These are phyloP conservation scores for Hapalemur alaotrensis DNA, from an alignment of 2,797 vertebrate species.

Conservation along the genomic window DNA sequence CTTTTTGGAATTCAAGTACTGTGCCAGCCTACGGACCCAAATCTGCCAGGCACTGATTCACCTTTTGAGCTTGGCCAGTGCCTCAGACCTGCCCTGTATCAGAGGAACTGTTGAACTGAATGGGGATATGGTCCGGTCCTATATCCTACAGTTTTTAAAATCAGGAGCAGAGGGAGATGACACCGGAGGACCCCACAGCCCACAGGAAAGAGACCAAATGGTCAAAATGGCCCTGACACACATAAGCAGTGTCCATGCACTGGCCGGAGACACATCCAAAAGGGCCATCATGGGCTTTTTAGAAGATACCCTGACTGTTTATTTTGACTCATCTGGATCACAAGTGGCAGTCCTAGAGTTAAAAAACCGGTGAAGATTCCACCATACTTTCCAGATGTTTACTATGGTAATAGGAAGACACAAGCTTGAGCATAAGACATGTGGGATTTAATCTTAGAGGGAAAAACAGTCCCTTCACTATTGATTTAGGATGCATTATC, in stretches of 20 bases:
- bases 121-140: constrained; percentile 81
- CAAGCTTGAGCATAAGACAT: background rate
- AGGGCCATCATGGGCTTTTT: constrained; percentile 84
- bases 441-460: background rate
- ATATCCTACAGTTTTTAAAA: constrained; percentile 90
- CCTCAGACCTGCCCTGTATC: constrained; percentile 87
- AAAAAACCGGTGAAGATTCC: background rate
- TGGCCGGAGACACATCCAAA: constrained; percentile 62
- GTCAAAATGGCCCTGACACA: constrained; percentile 86
- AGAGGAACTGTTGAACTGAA: constrained; percentile 80
- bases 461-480: background rate
- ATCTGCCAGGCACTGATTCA: constrained; percentile 93
- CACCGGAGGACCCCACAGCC: background rate
- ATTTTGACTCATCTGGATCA: constrained; percentile 69
- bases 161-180: constrained; percentile 81
- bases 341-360: background rate
- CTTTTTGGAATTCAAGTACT: constrained; percentile 97
- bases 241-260: constrained; percentile 79
- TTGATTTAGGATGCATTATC: constrained; percentile 4
- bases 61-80: constrained; percentile 87
- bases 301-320: constrained; percentile 85
- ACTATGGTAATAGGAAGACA: background rate
- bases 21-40: constrained; percentile 91
- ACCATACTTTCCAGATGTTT: background rate
- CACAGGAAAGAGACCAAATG: constrained; percentile 82